Evolutionary conservation across 2,797 vertebrate genomes (phyloP), one percentile per base, ranked within the genome.

Genomic region (Sebastes iracundus): DNA sequence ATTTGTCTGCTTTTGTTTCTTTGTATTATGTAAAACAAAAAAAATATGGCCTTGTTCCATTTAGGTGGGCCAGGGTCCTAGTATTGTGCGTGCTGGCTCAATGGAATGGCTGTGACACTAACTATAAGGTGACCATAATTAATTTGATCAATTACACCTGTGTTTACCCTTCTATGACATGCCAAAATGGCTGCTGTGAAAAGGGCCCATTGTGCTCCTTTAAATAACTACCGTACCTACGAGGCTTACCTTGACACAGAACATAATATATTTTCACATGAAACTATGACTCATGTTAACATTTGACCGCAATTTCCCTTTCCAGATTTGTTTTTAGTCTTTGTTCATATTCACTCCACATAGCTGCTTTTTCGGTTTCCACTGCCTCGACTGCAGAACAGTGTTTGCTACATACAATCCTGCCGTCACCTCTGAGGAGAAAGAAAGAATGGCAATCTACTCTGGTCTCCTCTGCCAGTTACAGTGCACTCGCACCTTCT

Each of bases 371-470:
- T 74, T 82, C 27, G 2, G 63, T 90, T 95, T 61, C 91, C 93
- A 92, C 93, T 95, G 96, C 94, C 95, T 94, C 86, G 89, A 93
- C 95, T 94, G 95, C 94, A 94, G 89, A 96, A 94, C 95, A 96
- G 91, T 94, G 96, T 97, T 97, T 96, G 96, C 97, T 97, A 97
- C 97, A 97, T 96, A 95, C 87, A 97, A 78, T 88, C 76, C 77
- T 79, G 58, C 63, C 79, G 77, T 89, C 78, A 72, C 75, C 77
- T 87, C 79, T 33, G 77, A 91, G 67, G 56, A 90, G 73, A 80
- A 59, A 79, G 62, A 82, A 72, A 72, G 63, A 86, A 85, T 72
- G 77, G 76, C 65, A 85, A 87, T 92, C 86, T 74, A 77, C 74
- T 82, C 68, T 58, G 82, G 78, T 77, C 90, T 87, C 72, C 82